A percentile compares a stretch with the other conserved stretches of the same genome.
phyloP scores from a whole-genome alignment of 2,797 vertebrate species.

The Microtus agrestis region DNA sequence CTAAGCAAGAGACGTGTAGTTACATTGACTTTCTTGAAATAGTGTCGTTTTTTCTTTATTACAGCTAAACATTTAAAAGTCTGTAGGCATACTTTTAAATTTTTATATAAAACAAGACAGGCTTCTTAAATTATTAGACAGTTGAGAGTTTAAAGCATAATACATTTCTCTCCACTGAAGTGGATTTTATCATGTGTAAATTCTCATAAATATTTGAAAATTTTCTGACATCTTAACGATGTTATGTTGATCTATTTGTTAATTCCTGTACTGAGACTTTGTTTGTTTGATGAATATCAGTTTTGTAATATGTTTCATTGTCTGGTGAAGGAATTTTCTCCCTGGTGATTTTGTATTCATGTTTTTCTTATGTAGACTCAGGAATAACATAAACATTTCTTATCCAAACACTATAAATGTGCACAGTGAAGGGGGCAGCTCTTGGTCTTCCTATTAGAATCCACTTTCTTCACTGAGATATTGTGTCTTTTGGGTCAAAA shows the following conservation, averaged over 20 bases:
- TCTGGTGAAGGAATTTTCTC: neutral
- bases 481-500: neutral
- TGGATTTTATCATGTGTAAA: neutral
- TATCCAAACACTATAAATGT: neutral
- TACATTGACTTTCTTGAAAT: constrained; percentile 21
- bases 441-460: neutral
- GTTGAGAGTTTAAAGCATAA: neutral
- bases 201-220: neutral
- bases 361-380: neutral
- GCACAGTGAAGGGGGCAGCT: neutral
- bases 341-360: neutral
- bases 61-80: neutral
- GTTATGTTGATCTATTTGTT: neutral
- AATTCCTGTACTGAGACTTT: neutral
- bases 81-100: neutral
- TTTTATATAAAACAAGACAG: neutral
- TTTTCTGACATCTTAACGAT: neutral
- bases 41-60: neutral
- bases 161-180: neutral
- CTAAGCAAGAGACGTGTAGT: neutral
- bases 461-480: neutral
- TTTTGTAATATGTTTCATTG: neutral
- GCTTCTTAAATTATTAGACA: neutral
- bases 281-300: neutral
- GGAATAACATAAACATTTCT: neutral